phyloP scores from a whole-genome alignment of 2,888 invertebrate genomes.

The Exephanes ischioxanthus region DNA sequence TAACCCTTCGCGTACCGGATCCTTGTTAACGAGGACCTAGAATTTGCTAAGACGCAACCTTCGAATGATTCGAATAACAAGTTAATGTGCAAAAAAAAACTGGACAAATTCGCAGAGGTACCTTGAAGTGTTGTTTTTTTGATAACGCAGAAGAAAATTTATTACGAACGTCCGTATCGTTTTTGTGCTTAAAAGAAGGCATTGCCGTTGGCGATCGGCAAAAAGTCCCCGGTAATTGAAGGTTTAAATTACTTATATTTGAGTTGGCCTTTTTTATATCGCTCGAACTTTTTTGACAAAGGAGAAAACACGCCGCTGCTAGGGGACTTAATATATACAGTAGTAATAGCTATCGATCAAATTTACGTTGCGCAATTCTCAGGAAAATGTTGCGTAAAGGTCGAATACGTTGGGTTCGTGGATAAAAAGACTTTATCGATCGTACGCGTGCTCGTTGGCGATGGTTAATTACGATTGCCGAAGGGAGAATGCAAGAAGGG shows the following conservation, averaged over 20 bases:
- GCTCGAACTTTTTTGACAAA: neutral
- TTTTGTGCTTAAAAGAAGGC: too few relatives aligned
- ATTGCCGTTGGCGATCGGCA: too few relatives aligned
- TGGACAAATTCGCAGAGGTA: too few relatives aligned
- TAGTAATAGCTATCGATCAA: neutral
- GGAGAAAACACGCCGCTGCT: neutral
- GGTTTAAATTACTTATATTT: neutral
- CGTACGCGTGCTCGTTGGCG: neutral
- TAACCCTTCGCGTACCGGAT: too few relatives aligned
- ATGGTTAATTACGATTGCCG: conserved; percentile 27
- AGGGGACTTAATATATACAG: neutral
- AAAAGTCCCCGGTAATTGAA: too few relatives aligned
- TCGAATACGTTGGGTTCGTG: neutral
- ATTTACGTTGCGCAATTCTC: neutral
- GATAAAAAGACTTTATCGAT: conserved; percentile 45
- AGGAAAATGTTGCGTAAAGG: conserved; percentile 13
- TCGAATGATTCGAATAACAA: too few relatives aligned
- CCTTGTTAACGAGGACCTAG: too few relatives aligned
- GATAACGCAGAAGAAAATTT: too few relatives aligned
- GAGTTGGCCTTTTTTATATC: neutral
- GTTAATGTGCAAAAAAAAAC: too few relatives aligned
- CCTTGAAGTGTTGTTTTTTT: too few relatives aligned
- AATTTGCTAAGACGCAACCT: too few relatives aligned
- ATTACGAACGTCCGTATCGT: too few relatives aligned
- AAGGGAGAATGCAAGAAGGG: neutral